Evolutionary conservation across 2,888 invertebrate genomes (phyloP).

Genomic region (Exocentrus adspersus): DNA sequence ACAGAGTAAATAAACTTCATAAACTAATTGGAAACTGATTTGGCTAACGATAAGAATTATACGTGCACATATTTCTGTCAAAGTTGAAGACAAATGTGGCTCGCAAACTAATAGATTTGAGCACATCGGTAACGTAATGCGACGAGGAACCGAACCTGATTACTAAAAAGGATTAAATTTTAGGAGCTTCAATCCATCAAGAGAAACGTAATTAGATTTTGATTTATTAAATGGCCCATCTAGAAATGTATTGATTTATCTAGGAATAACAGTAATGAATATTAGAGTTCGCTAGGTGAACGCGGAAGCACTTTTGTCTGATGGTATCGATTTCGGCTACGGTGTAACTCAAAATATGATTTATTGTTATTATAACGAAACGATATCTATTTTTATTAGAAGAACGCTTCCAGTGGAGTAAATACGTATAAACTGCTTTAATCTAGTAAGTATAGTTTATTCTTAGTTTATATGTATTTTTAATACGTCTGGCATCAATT

Average conservation of each 20-base stretch:
- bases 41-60: no score
- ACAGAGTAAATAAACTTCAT: no score
- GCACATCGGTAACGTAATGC: neutral
- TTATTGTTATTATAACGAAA: neutral
- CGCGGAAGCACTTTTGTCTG: neutral
- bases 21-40: no score
- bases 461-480: no score
- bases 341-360: neutral
- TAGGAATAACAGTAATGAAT: neutral
- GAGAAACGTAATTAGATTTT: neutral
- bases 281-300: neutral
- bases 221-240: neutral
- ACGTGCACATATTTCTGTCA: neutral
- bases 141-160: neutral
- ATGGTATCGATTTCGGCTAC: neutral
- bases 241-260: neutral
- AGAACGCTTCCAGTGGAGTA: no score
- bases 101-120: neutral
- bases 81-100: neutral
- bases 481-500: no score
- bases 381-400: no score
- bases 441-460: no score
- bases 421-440: no score
- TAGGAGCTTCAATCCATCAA: slow-evolving; percentile 3
- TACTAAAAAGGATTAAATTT: neutral